Evolutionary conservation across 2,888 invertebrate genomes (phyloP), one percentile per base, ranked within the genome.

Genomic region (Brassicogethes aeneus): DNA sequence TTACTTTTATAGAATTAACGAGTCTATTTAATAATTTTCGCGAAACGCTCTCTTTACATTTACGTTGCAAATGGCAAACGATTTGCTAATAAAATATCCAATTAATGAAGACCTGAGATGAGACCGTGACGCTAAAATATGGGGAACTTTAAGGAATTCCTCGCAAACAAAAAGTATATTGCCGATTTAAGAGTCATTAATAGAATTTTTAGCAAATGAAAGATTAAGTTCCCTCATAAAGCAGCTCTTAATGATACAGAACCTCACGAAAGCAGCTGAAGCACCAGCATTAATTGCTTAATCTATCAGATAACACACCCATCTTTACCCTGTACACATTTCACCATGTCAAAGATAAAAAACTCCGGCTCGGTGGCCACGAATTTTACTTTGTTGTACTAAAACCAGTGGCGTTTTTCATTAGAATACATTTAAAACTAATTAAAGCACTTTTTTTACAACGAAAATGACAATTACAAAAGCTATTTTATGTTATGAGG

Each of bases 261-360:
- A 56, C 52, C 55, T 59, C 57, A 60, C 60, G 60, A 63, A 57
- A 59, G 56, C 53, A 53, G 51, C 52, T 48, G 50, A 52, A 56
- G 54, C 52, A 58, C 51, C 57, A 54, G 54, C 62, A 62, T 63
- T 63, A 63, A 64, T 65, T 64, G 61, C 62, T 65, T 63, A 63
- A 64, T 65, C 61, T 62, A 62, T 62, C 64, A 61, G 63, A 63
- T 62, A 63, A 62, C 57, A 53, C 51, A 46, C 54, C 59, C 61
- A 60, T 60, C 59, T 57, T 49, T 47, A 51, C 48, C 44, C 51
- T 43, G 48, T 47, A 55, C 52, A 55, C 58, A 60, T 55, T 58
- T 57, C 53, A 53, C 48, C 42, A 48, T 40, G 52, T 50, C 52
- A 37, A 41, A 30, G 41, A 40, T 40, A 38, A 37, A 33, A 39